Conservation (phyloP, 2,797 vertebrate genomes). For the Anguilla megastoma region DNA sequence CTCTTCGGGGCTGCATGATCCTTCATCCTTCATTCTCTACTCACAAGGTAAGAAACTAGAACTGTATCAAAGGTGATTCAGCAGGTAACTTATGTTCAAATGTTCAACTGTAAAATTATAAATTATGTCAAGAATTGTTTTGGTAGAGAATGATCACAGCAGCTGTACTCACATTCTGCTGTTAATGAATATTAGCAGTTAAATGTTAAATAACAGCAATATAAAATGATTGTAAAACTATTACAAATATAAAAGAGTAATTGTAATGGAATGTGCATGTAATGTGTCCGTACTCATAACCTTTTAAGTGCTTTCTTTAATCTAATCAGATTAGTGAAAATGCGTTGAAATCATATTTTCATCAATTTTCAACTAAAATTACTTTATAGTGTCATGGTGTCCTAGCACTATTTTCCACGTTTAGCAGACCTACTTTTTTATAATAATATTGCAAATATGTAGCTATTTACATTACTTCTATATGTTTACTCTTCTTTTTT, state of each 20-base stretch:
- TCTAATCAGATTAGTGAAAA: too few relatives aligned
- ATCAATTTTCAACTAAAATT: too few relatives aligned
- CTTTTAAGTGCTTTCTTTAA: too few relatives aligned
- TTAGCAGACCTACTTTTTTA: background rate
- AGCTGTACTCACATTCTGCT: background rate
- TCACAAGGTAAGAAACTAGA: conserved; percentile 5
- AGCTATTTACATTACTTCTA: background rate
- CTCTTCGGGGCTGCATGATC: background rate
- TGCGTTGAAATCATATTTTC: too few relatives aligned
- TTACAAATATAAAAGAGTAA: background rate
- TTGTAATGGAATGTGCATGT: too few relatives aligned
- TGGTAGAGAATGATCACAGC: background rate
- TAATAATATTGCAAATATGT: background rate
- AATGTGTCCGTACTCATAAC: background rate
- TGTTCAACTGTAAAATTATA: background rate
- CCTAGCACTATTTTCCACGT: background rate
- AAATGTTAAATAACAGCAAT: background rate
- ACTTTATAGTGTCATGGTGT: too few relatives aligned
- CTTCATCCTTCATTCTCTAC: background rate
- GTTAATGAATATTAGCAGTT: background rate
- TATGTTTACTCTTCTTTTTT: background rate
- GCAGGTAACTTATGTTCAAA: background rate
- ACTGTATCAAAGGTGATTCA: background rate
- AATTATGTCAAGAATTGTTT: background rate
- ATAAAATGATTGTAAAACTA: background rate